Conservation (phyloP, 2,113 vertebrate species). For the Cheirogaleus medius region DNA sequence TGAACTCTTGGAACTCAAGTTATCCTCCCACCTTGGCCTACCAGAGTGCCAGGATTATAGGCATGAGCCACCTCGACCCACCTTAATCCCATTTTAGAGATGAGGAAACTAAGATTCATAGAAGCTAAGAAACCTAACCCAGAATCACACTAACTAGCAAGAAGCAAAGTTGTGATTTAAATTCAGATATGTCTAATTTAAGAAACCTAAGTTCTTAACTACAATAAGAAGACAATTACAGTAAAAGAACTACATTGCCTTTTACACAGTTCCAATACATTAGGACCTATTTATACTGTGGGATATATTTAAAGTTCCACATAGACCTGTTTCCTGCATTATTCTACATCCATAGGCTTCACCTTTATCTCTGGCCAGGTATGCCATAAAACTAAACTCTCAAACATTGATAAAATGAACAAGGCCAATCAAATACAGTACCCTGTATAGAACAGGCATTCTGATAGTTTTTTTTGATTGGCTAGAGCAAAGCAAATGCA, state of each 20-base stretch:
- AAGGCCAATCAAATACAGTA: not conserved
- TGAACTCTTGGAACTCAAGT: too few relatives aligned
- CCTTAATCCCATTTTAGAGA: conserved; percentile 22
- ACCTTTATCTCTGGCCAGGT: not conserved
- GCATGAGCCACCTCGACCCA: too few relatives aligned
- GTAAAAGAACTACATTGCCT: not conserved
- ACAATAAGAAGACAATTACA: not conserved
- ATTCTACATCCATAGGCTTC: not conserved
- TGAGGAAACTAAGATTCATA: conserved; percentile 17
- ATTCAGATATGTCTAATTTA: not conserved
- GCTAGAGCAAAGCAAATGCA: not conserved
- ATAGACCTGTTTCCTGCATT: not conserved
- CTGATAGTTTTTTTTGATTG: not conserved
- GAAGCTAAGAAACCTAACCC: not conserved
- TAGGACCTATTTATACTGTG: not conserved
- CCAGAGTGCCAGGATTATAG: too few relatives aligned
- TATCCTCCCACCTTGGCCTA: too few relatives aligned
- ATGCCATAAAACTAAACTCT: conserved; percentile 27
- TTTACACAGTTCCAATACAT: not conserved
- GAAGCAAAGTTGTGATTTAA: not conserved
- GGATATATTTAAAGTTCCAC: not conserved
- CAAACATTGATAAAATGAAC: not conserved
- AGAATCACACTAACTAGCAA: not conserved
- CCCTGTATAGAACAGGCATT: not conserved
- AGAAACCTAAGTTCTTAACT: not conserved